phyloP scores from a whole-genome alignment of 1,140 invertebrate species.

The Halesus radiatus region DNA sequence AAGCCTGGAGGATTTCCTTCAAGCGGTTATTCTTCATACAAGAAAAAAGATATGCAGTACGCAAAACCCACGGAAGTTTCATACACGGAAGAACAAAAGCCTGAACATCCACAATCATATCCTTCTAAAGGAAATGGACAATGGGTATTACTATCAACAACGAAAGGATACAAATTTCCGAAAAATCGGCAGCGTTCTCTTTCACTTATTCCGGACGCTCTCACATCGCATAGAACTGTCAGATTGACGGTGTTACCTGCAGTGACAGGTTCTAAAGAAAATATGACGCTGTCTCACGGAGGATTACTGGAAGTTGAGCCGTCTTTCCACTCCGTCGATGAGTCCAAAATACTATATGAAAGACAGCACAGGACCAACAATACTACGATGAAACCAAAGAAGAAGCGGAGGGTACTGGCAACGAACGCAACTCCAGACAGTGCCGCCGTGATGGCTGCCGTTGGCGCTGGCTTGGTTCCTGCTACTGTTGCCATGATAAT shows the following conservation, averaged over 20 bases:
- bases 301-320: conserved; percentile 82
- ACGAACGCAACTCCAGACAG: conserved; percentile 64
- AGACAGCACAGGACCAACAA: conserved; percentile 17
- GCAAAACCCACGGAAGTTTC: conserved; percentile 65
- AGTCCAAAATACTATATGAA: conserved; percentile 62
- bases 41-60: conserved; percentile 59
- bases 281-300: conserved; percentile 81
- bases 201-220: conserved; percentile 59
- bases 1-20: conserved; percentile 77
- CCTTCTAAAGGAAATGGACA: conserved; percentile 78
- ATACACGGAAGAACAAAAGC: conserved; percentile 62
- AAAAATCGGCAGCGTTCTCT: conserved; percentile 68
- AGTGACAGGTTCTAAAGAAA: conserved; percentile 72
- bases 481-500: conserved; percentile 85
- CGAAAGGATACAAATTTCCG: conserved; percentile 77
- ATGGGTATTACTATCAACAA: conserved; percentile 83
- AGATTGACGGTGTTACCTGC: conserved; percentile 79
- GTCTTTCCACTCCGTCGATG: conserved; percentile 78
- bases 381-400: conserved; percentile 55
- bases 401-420: conserved; percentile 63
- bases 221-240: conserved; percentile 72
- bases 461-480: conserved; percentile 82
- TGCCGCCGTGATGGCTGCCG: conserved; percentile 78
- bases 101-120: conserved; percentile 68
- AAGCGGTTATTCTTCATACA: conserved; percentile 50